Base-by-base conservation (phyloP, 2,113 vertebrate genomes). In the Phyllostomus hastatus region DNA sequence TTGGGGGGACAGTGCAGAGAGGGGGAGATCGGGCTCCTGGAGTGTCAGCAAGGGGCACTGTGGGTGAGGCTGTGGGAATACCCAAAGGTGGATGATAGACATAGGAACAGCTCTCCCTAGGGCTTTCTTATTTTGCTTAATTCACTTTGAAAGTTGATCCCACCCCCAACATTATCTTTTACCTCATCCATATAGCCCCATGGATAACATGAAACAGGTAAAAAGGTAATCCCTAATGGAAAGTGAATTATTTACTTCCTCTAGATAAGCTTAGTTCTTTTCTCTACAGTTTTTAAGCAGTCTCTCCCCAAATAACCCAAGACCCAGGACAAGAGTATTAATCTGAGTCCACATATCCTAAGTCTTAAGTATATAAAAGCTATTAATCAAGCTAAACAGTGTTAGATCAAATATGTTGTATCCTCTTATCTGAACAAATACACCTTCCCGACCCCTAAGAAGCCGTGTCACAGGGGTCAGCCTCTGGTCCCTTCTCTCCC, bases 381-480 rank as follows among this genome's bases (percentile, higher is more conserved):
- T 64, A 24, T 4, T 59, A 33, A 52, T 67, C 4, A 10, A 64
- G 69, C 57, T 87, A 76, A 96, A 78, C 70, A 26, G 7, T 7
- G n/a, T 41, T 35, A 9, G 24, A 41, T 81, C 35, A 57, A 73
- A 52, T 73, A 28, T 48, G 26, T 5, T 50, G 48, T 33, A 1
- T 22, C 20, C 28, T 91, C 33, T 73, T 41, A 41, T 20, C 48
- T 75, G 38, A 14, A 76, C 64, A 73, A 66, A 64, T 33, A 61
- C 0, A 59, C n/a, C 52, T 73, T 82, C 64, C 33, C 22, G 17
- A 35, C 16, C 57, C 20, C 9, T 17, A 46, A 15, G 28, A 80
- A 11, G 24, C 46, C 1, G 7, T 15, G 14, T 9, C 46, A 11
- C n/a, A 6, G 11, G 5, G 8, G 4, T 5, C 3, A 8, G 50